Base-by-base conservation (phyloP, 2,113 vertebrate genomes). In the Brachionichthys hirsutus region DNA sequence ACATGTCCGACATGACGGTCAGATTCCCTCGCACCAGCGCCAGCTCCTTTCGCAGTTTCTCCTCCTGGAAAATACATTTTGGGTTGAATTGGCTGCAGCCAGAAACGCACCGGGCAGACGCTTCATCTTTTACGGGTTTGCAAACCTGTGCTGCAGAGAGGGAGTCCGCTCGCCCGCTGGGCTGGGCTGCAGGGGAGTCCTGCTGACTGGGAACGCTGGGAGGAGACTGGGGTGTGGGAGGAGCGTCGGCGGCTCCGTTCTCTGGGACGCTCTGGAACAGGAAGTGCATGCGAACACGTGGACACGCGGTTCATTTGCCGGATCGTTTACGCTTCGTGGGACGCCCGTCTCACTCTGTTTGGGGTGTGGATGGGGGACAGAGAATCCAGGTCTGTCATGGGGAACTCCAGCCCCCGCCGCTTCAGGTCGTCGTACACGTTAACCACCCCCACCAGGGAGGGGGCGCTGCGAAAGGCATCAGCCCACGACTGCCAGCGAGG, bases 301-400 rank as follows among this genome's bases (percentile, higher is more conserved):
- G 8, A 19, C 1, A 90, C 18, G n/a, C 8, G 13, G 35, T 68
- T 44, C 1, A 3, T 7, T 16, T 47, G 10, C 14, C 18, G 19
- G 16, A 18, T 19, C 44, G 12, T 45, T 57, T 53, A 38, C 9
- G 40, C 18, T 34, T 16, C 19, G 14, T 2, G 12, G 7, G 24
- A 44, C 51, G 51, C 24, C 24, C 8, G 24, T 22, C 81, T 86
- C 86, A 98, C 97, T 91, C 96, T 93, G 75, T 93, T 95, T 5
- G 97, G 97, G 1, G 97, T 99, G 90, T 99, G 92, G 74, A 99
- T 99, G 60, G 97, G 97, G 0, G 97, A 98, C 48, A 99, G 88
- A 73, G 95, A 94, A 62, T 99, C 97, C 73, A 99, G 89, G 75
- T 99, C 95, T 0, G 97, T 99, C 97, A 99, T 99, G 58, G 97